These are phyloP conservation scores for Rhabdomys pumilio DNA, from an alignment of 2,797 vertebrate genomes.

Conservation along the genomic window DNA sequence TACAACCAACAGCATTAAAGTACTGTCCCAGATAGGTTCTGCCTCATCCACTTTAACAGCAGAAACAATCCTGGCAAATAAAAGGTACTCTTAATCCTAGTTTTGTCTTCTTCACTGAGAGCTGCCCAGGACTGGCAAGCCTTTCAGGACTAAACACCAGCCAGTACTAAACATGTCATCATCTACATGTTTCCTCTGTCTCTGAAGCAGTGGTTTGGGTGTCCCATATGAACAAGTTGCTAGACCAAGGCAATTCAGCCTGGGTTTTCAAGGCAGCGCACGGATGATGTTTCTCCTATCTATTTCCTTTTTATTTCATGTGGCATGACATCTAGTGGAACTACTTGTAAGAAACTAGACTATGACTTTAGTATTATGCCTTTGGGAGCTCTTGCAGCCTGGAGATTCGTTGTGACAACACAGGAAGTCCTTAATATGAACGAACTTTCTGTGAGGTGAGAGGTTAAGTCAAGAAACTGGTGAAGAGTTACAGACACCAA, in stretches of 20 bases:
- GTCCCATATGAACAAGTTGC: not conserved
- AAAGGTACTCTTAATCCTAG: constrained; percentile 28
- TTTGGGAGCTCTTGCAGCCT: constrained; percentile 10
- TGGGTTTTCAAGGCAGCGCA: not conserved
- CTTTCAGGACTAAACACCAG: not conserved
- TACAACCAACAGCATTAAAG: constrained; percentile 17
- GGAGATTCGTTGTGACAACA: constrained; percentile 39
- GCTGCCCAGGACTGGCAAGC: not conserved
- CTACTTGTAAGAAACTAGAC: constrained; percentile 49
- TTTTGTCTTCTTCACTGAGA: not conserved
- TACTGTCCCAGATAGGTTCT: not conserved
- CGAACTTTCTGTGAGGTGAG: constrained; percentile 20
- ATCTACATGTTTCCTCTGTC: not conserved
- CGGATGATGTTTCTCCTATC: not conserved
- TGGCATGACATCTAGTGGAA: not conserved
- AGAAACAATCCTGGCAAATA: not conserved
- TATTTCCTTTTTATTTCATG: constrained; percentile 21
- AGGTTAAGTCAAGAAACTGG: not conserved
- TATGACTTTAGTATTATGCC: constrained; percentile 12
- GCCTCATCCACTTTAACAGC: not conserved
- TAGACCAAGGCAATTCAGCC: not conserved
- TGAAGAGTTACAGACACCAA: not conserved
- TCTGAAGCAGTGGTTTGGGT: not conserved
- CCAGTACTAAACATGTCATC: not conserved
- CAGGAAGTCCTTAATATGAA: constrained; percentile 41